A percentile compares a stretch with the other conserved stretches of the same genome.
phyloP scores from a whole-genome alignment of 30 jellyfish, hydroid and myxozoan genomes.

The Aurelia aurita complex sp. Pacific region DNA sequence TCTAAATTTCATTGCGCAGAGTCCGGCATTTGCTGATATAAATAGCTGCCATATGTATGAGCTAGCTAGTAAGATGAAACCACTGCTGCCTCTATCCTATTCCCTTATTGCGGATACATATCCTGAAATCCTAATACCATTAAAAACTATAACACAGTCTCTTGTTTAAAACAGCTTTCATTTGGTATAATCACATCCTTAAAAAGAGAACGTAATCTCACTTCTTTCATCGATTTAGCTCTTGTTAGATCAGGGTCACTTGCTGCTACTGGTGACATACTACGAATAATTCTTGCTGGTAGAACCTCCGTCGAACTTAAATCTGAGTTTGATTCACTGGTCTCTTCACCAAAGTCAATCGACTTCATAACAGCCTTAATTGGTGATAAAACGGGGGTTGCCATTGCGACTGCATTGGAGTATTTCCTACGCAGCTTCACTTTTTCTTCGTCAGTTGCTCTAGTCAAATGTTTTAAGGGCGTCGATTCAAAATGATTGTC shows the following conservation, averaged over 20 bases:
- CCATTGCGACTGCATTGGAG: slow-evolving; percentile 80
- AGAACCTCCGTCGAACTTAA: slow-evolving; percentile 9
- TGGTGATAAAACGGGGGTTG: slow-evolving; percentile 70
- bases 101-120: too few species aligned
- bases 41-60: too few species aligned
- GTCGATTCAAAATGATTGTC: slow-evolving; percentile 41
- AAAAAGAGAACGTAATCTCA: slow-evolving; percentile 46
- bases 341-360: slow-evolving; percentile 68
- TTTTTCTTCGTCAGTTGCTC: slow-evolving; percentile 52
- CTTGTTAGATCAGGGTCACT: slow-evolving; percentile 56
- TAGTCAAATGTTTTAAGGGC: slow-evolving; percentile 26
- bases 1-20: too few species aligned
- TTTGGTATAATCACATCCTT: slow-evolving; percentile 17
- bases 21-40: too few species aligned
- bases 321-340: slow-evolving; percentile 48
- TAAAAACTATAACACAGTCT: slow-evolving; percentile 36
- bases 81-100: too few species aligned
- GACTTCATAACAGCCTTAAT: slow-evolving; percentile 40
- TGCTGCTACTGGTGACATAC: slow-evolving; percentile 55
- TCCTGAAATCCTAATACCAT: not conserved
- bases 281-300: slow-evolving; percentile 19
- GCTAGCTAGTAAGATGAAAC: too few species aligned
- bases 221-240: slow-evolving; percentile 41
- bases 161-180: slow-evolving; percentile 17
- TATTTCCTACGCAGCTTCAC: slow-evolving; percentile 63